Evolutionary conservation across 2,888 invertebrate species (phyloP).

Genomic region (Epinotia ramella): DNA sequence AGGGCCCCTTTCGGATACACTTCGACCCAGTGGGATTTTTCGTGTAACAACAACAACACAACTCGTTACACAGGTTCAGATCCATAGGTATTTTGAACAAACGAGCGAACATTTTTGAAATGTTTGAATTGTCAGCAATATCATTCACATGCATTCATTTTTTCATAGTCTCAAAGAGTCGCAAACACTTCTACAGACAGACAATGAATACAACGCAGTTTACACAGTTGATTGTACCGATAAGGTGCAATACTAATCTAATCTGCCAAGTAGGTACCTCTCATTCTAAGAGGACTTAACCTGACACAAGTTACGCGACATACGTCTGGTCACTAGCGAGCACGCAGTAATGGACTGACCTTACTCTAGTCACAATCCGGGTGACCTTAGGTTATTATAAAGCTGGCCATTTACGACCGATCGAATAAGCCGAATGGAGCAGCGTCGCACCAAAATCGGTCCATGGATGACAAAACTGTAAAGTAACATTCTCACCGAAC

Average conservation of each 20-base stretch:
- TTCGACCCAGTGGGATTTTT: too few relatives aligned
- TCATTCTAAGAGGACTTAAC: neutral
- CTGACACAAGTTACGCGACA: neutral
- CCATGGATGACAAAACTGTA: too few relatives aligned
- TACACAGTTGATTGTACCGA: conserved; percentile 9
- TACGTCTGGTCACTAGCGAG: neutral
- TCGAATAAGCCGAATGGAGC: too few relatives aligned
- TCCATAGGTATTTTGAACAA: too few relatives aligned
- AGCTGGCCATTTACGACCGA: neutral
- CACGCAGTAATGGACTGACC: conserved; percentile 2
- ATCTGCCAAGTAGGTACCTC: neutral
- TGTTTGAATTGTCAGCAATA: too few relatives aligned
- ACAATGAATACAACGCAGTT: conserved; percentile 6
- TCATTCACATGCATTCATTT: too few relatives aligned
- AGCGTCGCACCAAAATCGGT: too few relatives aligned
- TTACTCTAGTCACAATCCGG: conserved; percentile 20
- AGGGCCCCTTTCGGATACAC: too few relatives aligned
- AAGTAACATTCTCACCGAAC: too few relatives aligned
- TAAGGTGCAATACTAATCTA: conserved; percentile 9
- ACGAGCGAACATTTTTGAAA: too few relatives aligned
- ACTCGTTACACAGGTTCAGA: too few relatives aligned
- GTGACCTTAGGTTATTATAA: conserved; percentile 3
- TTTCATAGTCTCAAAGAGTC: neutral
- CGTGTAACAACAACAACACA: too few relatives aligned
- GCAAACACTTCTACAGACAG: neutral